Evolutionary conservation across 2,797 vertebrate species (phyloP).

Genomic region (Emydoidea blandingii): DNA sequence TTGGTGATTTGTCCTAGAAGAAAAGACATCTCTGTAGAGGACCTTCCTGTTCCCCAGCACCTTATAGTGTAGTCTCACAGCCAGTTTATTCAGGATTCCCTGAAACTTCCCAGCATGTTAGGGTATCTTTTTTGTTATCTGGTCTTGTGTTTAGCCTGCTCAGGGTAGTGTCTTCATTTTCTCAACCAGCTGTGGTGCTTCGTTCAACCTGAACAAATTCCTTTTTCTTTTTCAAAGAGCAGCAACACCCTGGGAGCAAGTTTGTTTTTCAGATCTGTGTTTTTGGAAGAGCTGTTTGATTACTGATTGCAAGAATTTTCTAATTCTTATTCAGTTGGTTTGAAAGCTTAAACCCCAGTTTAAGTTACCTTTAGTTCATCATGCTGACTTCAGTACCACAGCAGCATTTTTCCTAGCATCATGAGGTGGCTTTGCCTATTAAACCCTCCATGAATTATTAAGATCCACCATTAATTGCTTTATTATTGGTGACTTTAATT

Average conservation of each 20-base stretch:
- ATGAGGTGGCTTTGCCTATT: background rate
- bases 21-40: background rate
- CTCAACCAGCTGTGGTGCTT: background rate
- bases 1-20: background rate
- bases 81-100: background rate
- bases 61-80: background rate
- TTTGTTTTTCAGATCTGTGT: background rate
- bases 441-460: background rate
- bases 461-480: background rate
- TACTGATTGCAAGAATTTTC: background rate
- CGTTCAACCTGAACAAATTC: background rate
- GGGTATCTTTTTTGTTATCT: background rate
- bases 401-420: background rate
- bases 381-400: background rate
- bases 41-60: no score
- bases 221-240: slow-evolving; percentile 29
- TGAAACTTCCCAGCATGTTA: background rate
- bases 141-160: background rate
- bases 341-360: background rate
- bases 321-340: background rate
- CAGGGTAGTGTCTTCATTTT: background rate
- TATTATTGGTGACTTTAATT: background rate
- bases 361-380: rapidly evolving
- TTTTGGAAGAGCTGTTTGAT: background rate
- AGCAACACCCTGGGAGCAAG: background rate